Evolutionary conservation across 2,113 vertebrate species (phyloP).

Genomic region (Myxocyprinus asiaticus): DNA sequence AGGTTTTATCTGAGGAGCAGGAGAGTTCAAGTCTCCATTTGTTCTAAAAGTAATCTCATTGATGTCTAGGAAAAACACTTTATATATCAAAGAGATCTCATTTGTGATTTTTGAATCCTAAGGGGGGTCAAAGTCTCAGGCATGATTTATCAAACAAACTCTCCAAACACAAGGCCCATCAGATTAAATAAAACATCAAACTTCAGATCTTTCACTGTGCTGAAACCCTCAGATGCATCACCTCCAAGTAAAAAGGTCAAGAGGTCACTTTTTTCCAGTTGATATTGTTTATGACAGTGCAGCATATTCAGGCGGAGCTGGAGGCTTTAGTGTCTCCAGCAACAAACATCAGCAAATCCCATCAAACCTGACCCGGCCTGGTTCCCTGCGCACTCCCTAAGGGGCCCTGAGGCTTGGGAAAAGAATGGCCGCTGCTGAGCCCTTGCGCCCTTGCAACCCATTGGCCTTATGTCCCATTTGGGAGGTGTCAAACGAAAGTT

Average conservation of each 20-base stretch:
- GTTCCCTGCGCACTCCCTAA: slow-evolving; percentile 58
- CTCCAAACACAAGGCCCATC: background rate
- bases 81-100: too few relatives aligned
- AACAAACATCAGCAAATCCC: slow-evolving; percentile 78
- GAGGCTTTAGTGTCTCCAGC: slow-evolving; percentile 69
- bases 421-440: slow-evolving; percentile 73
- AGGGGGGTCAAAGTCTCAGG: too few relatives aligned
- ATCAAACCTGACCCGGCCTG: slow-evolving; percentile 59
- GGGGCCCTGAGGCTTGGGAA: slow-evolving; percentile 78
- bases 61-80: too few relatives aligned
- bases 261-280: slow-evolving; percentile 69
- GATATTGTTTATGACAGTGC: slow-evolving; percentile 71
- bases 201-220: background rate
- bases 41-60: too few relatives aligned
- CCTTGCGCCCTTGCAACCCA: slow-evolving; percentile 63
- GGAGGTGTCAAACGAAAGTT: slow-evolving; percentile 73
- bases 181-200: slow-evolving; percentile 13
- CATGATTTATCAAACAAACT: too few relatives aligned
- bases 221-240: slow-evolving; percentile 15
- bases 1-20: too few relatives aligned
- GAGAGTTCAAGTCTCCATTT: too few relatives aligned
- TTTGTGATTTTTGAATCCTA: too few relatives aligned
- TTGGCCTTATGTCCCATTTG: slow-evolving; percentile 60
- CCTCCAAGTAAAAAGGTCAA: slow-evolving; percentile 34
- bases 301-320: slow-evolving; percentile 64